phyloP scores from a whole-genome alignment of 2,888 invertebrate species.

The Lithophane leautieri region DNA sequence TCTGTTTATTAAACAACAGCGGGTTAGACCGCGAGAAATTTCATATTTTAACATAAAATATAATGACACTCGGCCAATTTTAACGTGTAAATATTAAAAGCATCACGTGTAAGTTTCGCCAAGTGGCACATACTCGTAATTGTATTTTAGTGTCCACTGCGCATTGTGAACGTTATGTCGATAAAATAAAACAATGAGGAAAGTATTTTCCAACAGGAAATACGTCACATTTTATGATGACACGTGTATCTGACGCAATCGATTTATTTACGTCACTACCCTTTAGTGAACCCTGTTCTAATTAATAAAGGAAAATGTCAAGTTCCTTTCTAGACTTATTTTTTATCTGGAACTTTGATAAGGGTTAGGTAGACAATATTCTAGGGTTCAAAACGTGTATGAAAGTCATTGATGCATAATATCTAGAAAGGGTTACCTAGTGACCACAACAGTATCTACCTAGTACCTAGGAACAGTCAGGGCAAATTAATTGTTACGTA shows the following conservation, averaged over 20 bases:
- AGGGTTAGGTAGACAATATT: not conserved
- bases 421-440: conserved; percentile 9
- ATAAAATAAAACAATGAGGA: not conserved
- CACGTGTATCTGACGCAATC: conserved; percentile 10
- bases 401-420: conserved; percentile 17
- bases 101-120: not conserved
- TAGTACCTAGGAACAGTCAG: not conserved
- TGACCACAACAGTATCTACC: too few relatives aligned
- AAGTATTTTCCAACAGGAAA: conserved; percentile 13
- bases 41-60: too few relatives aligned
- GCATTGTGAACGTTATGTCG: not conserved
- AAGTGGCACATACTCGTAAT: not conserved
- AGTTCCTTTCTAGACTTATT: not conserved
- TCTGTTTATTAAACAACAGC: too few relatives aligned
- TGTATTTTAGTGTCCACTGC: not conserved
- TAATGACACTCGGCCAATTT: too few relatives aligned
- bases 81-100: not conserved
- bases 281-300: conserved; percentile 8
- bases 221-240: conserved; percentile 12
- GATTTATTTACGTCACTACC: conserved; percentile 27
- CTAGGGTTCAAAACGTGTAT: not conserved
- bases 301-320: conserved; percentile 32
- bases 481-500: not conserved
- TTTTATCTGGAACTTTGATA: not conserved
- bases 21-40: too few relatives aligned